phyloP scores from a whole-genome alignment of 2,113 vertebrate genomes.

The Stigmatopora argus region DNA sequence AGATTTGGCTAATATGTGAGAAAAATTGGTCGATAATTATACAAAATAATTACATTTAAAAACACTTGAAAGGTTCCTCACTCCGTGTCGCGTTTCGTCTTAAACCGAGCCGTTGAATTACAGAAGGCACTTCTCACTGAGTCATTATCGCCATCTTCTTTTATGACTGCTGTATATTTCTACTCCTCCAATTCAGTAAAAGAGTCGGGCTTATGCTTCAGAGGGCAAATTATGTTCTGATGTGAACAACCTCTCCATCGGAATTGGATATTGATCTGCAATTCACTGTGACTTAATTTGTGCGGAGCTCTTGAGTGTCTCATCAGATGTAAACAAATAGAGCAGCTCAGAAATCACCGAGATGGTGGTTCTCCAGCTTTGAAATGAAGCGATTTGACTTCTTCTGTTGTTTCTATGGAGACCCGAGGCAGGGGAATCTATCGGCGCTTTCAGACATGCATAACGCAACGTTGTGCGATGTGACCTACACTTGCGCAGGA shows the following conservation, averaged over 20 bases:
- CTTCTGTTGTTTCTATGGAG: neutral
- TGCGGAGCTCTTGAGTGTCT: conserved; percentile 22
- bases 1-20: no score
- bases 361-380: neutral
- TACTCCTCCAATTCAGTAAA: conserved; percentile 43
- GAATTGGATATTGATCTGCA: conserved; percentile 48
- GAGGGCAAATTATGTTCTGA: conserved; percentile 38
- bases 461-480: no score
- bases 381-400: neutral
- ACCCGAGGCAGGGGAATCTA: neutral
- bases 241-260: conserved; percentile 26
- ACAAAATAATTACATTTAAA: conserved; percentile 42
- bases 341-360: neutral
- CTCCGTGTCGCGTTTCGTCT: conserved; percentile 45
- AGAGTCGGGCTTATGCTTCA: conserved; percentile 37
- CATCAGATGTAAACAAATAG: conserved; percentile 7
- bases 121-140: neutral
- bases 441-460: no score
- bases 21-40: conserved; percentile 16
- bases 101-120: neutral
- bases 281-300: conserved; percentile 21
- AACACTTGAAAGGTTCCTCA: conserved; percentile 41
- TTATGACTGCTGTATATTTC: conserved; percentile 44
- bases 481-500: no score
- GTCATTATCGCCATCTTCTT: conserved; percentile 31